Evolutionary conservation across 2,113 vertebrate species (phyloP).

Genomic region (Phylloscopus trochilus): DNA sequence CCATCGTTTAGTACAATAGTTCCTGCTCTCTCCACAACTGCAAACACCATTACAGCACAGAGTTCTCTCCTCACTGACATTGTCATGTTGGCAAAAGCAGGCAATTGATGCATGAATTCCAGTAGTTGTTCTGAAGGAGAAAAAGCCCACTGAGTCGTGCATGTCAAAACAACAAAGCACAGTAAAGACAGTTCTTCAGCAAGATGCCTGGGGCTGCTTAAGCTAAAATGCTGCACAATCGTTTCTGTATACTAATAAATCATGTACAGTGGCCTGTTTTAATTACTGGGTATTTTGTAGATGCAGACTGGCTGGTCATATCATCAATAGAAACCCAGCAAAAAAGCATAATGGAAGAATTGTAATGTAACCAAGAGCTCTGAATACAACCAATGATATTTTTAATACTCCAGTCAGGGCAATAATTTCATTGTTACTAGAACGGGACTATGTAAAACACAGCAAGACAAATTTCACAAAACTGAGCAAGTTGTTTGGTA

Average conservation of each 20-base stretch:
- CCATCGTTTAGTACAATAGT: constrained; percentile 95
- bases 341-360: constrained; percentile 23
- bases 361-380: background rate
- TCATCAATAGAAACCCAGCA: constrained; percentile 1
- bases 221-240: constrained; percentile 45
- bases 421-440: background rate
- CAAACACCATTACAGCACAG: constrained; percentile 98
- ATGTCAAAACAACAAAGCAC: constrained; percentile 43
- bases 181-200: constrained; percentile 29
- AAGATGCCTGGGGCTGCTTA: constrained; percentile 13
- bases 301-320: background rate
- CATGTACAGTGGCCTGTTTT: constrained; percentile 30
- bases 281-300: constrained; percentile 37
- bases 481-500: background rate
- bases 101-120: constrained; percentile 99
- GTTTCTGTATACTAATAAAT: constrained; percentile 38
- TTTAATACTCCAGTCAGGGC: background rate
- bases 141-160: constrained; percentile 31
- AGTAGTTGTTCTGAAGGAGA: constrained; percentile 91
- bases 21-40: constrained; percentile 94
- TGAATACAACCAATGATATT: background rate
- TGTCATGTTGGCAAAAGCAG: constrained; percentile 97
- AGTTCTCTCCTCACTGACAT: constrained; percentile 98
- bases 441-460: background rate
- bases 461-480: background rate